Conservation (phyloP, 2,888 invertebrate species). For the Pedicia rivosa region DNA sequence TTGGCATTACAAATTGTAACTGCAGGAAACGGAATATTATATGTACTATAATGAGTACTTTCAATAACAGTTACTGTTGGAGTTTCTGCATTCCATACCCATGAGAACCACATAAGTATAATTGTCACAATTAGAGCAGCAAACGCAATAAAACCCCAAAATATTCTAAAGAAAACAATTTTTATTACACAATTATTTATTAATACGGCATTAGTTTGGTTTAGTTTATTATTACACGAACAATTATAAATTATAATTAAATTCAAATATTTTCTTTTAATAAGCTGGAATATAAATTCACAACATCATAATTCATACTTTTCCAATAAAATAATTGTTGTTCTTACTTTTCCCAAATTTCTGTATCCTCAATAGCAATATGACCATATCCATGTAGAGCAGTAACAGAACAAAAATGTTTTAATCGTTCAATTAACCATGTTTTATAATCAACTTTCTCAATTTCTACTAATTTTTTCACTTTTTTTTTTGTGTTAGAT, state of each 20-base stretch:
- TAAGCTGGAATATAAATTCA: no score
- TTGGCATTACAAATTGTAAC: constrained; percentile 40
- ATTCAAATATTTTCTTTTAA: no score
- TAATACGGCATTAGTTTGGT: no score
- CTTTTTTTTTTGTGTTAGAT: no score
- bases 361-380: constrained; percentile 41
- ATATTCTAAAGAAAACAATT: no score
- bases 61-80: constrained; percentile 43
- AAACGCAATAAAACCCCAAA: constrained; percentile 40
- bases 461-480: no score
- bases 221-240: no score
- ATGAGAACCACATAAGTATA: constrained; percentile 40
- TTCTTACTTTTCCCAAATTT: constrained; percentile 36
- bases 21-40: constrained; percentile 41
- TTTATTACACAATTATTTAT: no score
- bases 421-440: constrained; percentile 23
- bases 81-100: constrained; percentile 40
- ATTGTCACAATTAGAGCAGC: constrained; percentile 37
- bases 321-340: no score
- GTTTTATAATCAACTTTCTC: no score
- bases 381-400: constrained; percentile 56
- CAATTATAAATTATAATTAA: no score
- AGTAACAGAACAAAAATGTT: constrained; percentile 48
- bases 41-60: constrained; percentile 37
- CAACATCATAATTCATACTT: no score